A percentile compares a stretch with the other conserved stretches of the same genome.
Evolutionary conservation across 2,113 vertebrate genomes (phyloP).

Genomic region (Vulpes vulpes): DNA sequence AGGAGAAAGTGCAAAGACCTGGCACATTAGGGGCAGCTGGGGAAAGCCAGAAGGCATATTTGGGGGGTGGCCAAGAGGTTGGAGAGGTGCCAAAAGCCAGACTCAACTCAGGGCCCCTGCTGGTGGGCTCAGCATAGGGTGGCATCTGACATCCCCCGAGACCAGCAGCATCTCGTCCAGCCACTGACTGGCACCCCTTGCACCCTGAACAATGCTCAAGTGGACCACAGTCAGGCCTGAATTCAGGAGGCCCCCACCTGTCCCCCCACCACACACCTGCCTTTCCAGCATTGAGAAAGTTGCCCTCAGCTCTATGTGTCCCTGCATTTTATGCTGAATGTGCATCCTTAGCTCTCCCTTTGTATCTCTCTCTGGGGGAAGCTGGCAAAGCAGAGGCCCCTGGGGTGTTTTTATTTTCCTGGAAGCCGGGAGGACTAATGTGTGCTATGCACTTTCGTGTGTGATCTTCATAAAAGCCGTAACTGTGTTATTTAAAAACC

Average conservation of each 20-base stretch:
- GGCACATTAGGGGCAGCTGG: accelerated
- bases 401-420: neutral
- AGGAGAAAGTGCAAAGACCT: neutral
- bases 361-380: neutral
- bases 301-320: accelerated
- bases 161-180: neutral
- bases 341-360: neutral
- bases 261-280: accelerated
- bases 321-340: accelerated
- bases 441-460: neutral
- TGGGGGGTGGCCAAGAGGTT: neutral
- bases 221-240: accelerated
- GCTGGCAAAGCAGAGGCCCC: neutral
- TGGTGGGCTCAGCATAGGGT: accelerated
- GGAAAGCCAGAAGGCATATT: neutral
- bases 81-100: neutral
- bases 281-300: accelerated
- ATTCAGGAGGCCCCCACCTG: accelerated
- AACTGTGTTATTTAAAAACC: constrained; percentile 32
- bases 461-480: neutral
- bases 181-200: accelerated
- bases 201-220: no score
- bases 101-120: neutral
- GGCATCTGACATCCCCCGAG: accelerated
- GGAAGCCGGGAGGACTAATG: neutral